phyloP scores from a whole-genome alignment of 2,113 vertebrate genomes.

The Malurus melanocephalus region DNA sequence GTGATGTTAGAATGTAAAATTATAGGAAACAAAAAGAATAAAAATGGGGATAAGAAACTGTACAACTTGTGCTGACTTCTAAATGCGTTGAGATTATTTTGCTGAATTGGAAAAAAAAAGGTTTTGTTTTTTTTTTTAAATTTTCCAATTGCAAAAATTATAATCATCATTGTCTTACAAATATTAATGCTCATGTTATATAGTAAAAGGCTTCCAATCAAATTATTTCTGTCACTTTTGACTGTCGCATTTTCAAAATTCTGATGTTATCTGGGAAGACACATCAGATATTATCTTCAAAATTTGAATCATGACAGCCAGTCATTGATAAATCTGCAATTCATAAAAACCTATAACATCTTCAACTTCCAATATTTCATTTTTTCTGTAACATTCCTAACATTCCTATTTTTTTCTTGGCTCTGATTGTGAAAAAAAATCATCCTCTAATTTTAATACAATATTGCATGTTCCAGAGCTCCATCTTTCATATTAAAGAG shows the following conservation, averaged over 20 bases:
- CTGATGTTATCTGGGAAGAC: not conserved
- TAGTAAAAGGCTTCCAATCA: not conserved
- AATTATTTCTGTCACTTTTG: not conserved
- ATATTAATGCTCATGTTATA: not conserved
- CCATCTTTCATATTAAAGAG: not conserved
- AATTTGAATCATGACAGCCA: not conserved
- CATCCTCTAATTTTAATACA: not conserved
- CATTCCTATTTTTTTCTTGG: not conserved
- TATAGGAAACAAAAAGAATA: not conserved
- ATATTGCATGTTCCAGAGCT: not conserved
- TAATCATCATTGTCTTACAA: fast-evolving
- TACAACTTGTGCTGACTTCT: not conserved
- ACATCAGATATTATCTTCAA: not conserved
- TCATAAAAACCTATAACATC: not conserved
- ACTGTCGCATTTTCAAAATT: not conserved
- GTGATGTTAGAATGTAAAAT: not conserved
- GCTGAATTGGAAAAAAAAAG: not conserved
- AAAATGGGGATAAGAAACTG: not conserved
- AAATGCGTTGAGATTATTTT: not conserved
- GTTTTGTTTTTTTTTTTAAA: not conserved
- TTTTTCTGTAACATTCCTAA: not conserved
- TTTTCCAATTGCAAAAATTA: not conserved
- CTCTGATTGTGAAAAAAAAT: not conserved
- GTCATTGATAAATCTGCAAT: not conserved
- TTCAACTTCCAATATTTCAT: not conserved